Conservation (phyloP, 2,888 invertebrate genomes). For the Unio delphinus region DNA sequence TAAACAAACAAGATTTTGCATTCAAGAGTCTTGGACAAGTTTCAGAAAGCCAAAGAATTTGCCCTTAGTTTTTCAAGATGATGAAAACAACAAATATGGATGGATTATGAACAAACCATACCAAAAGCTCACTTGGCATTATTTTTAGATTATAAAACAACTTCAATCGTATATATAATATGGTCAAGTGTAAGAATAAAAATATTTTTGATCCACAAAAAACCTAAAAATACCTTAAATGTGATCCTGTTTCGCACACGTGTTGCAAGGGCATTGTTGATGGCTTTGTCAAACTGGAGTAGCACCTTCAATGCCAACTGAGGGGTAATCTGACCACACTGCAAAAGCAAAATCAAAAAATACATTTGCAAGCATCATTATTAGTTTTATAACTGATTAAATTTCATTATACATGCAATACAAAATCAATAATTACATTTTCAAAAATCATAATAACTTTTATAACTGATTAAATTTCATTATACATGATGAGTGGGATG, state of each 20-base stretch:
- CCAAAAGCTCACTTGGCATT: too few relatives aligned
- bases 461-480: background rate
- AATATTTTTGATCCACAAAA: background rate
- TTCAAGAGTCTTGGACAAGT: too few relatives aligned
- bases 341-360: conserved; percentile 70
- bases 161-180: too few relatives aligned
- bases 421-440: background rate
- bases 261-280: conserved; percentile 91
- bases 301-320: conserved; percentile 93
- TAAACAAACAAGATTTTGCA: too few relatives aligned
- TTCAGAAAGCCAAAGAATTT: too few relatives aligned
- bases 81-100: too few relatives aligned
- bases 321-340: conserved; percentile 97
- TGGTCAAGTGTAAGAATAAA: too few relatives aligned
- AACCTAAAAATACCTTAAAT: conserved; percentile 80
- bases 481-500: background rate
- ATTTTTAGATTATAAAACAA: too few relatives aligned
- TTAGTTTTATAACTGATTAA: background rate
- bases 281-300: conserved; percentile 96
- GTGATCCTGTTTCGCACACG: conserved; percentile 91
- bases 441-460: background rate
- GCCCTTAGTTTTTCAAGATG: too few relatives aligned
- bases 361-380: background rate
- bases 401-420: background rate
- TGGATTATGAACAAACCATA: too few relatives aligned